Percentiles rank a stretch among this genome's conserved stretches.
Conservation (phyloP, 2,888 invertebrate species). For the Meta bourneti region DNA sequence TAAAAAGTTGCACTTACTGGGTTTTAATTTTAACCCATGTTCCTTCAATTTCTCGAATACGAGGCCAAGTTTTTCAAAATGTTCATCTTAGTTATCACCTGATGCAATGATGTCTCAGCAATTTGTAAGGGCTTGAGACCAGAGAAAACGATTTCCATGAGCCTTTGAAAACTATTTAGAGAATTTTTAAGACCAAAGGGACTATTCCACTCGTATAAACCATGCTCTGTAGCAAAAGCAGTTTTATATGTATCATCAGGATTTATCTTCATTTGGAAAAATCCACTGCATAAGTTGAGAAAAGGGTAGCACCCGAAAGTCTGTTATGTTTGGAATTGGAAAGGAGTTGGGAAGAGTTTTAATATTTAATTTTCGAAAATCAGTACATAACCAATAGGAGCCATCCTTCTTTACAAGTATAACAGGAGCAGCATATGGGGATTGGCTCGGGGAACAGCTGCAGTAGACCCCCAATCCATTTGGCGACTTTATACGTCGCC, state of each 20-base stretch:
- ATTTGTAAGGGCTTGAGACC: no score
- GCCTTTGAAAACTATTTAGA: neutral
- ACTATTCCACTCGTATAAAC: constrained; percentile 2
- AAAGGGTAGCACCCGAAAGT: constrained; percentile 14
- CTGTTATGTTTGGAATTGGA: constrained; percentile 5
- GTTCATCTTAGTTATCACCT: neutral
- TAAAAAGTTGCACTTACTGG: no score
- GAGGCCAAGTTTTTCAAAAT: neutral
- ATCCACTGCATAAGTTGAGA: constrained; percentile 6
- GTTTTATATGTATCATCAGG: no score
- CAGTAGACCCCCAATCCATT: no score
- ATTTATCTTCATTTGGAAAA: neutral
- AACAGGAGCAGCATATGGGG: no score
- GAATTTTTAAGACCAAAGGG: constrained; percentile 19
- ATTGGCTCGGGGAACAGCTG: no score
- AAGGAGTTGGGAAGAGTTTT: constrained; percentile 1
- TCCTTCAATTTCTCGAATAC: no score
- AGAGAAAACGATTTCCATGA: no score
- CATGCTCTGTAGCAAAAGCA: constrained; percentile 5
- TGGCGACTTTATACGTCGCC: no score
- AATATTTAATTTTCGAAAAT: constrained; percentile 31
- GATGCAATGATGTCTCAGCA: constrained; percentile 7
- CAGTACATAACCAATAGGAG: constrained; percentile 15
- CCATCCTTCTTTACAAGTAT: constrained; percentile 6
- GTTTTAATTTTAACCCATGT: no score